phyloP scores from a whole-genome alignment of 30 jellyfish, hydroid and myxozoan genomes.

The Aurelia aurita complex sp. Pacific region DNA sequence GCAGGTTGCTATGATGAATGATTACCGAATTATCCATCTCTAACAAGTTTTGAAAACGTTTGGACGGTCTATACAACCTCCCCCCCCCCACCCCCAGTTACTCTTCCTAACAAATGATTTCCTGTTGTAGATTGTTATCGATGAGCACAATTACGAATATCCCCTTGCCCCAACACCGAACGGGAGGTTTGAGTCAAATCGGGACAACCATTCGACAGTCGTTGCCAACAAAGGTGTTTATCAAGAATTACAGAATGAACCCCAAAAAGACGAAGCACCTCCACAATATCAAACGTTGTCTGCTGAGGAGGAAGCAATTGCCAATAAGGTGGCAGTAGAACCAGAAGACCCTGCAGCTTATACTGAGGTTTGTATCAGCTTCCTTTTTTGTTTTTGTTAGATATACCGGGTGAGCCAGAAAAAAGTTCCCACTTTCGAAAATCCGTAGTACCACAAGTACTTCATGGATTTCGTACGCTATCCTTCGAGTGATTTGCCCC shows the following conservation, averaged over 20 bases:
- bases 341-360: conserved; percentile 30
- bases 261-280: not conserved
- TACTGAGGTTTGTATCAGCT: conserved; percentile 1
- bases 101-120: no score
- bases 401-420: no score
- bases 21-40: no score
- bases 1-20: no score
- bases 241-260: conserved; percentile 12
- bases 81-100: no score
- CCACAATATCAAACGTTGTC: conserved; percentile 30
- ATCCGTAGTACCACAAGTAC: no score
- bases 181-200: not conserved
- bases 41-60: no score
- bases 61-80: no score
- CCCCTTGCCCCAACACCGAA: conserved; percentile 36
- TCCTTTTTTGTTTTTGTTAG: no score
- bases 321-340: conserved; percentile 9
- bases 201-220: not conserved
- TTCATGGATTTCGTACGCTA: no score
- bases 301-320: conserved; percentile 15
- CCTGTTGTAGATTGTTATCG: conserved; percentile 7
- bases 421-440: no score
- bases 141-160: conserved; percentile 54
- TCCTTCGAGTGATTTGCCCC: no score
- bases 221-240: conserved; percentile 1